A percentile compares a stretch with the other conserved stretches of the same genome.
phyloP scores from a whole-genome alignment of 1,140 invertebrate genomes.

The Globodera rostochiensis region DNA sequence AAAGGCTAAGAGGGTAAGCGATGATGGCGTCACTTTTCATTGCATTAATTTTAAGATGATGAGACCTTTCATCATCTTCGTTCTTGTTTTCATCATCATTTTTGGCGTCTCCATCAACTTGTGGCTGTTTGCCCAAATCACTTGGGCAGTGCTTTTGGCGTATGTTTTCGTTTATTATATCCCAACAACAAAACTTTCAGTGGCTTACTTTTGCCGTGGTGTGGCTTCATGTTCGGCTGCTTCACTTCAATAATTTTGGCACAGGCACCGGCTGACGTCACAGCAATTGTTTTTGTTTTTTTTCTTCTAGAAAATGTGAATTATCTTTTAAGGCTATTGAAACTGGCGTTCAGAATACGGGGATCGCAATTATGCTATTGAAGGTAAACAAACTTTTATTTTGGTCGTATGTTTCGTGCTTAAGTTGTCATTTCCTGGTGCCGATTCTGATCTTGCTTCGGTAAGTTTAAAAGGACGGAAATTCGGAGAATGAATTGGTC shows the following conservation, averaged over 20 bases:
- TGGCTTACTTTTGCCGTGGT: slow-evolving; percentile 81
- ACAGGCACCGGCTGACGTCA: slow-evolving; percentile 69
- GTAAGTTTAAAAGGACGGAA: neutral
- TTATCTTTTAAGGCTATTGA: slow-evolving; percentile 73
- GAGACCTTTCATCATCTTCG: slow-evolving; percentile 80
- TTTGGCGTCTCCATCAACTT: slow-evolving; percentile 88
- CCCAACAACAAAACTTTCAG: slow-evolving; percentile 68
- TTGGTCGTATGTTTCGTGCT: slow-evolving; percentile 28
- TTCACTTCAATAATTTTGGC: slow-evolving; percentile 57
- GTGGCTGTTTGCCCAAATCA: slow-evolving; percentile 84
- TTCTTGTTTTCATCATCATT: slow-evolving; percentile 84
- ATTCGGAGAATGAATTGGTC: no score
- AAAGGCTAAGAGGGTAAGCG: slow-evolving; percentile 70
- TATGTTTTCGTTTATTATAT: slow-evolving; percentile 31
- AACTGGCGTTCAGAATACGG: slow-evolving; percentile 91
- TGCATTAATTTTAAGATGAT: slow-evolving; percentile 71
- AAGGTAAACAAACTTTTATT: slow-evolving; percentile 37
- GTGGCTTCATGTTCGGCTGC: slow-evolving; percentile 80
- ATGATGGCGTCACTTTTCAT: slow-evolving; percentile 68
- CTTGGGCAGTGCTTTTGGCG: slow-evolving; percentile 70
- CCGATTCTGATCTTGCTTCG: slow-evolving; percentile 68
- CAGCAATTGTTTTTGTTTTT: slow-evolving; percentile 73
- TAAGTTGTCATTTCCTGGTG: slow-evolving; percentile 67
- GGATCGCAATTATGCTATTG: slow-evolving; percentile 85
- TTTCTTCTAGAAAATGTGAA: neutral